Evolutionary conservation across 2,113 vertebrate species (phyloP), one percentile per base, ranked within the genome.

Genomic region (Entomyzon cyanotis): DNA sequence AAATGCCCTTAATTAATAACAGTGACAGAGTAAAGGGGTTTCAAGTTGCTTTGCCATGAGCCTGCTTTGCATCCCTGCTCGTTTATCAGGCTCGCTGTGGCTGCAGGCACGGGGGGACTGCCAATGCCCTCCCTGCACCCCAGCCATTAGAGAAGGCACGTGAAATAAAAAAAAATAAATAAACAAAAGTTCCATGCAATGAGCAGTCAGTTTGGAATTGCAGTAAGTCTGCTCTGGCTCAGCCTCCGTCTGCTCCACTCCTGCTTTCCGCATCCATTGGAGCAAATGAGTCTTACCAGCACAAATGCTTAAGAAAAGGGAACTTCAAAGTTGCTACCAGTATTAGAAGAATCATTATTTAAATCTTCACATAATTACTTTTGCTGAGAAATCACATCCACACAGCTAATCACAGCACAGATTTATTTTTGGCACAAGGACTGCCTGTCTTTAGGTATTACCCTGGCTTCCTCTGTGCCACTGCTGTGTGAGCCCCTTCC

Each of bases 301-400:
- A 58, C 70, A 58, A 94, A 84, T 10, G 37, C 35, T 91, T 53
- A 52, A 60, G 76, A 55, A 59, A 88, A 94, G 79, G 39, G 76
- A 70, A 90, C 81, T 94, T 84, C 70, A 50, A 74, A 94, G 78
- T 46, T 77, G 50, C 70, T 69, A 9, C 5, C 16, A 16, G 49
- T 69, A 88, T 88, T 89, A 95, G 81, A 62, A 91, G 75, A 84
- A 88, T 77, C 67, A 67, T 89, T 70, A 90, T n/a, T 91, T 77
- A 79, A 89, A 88, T 74, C 73, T 77, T 80, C 79, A 55, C 63
- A 70, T 68, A 96, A 90, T 67, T 70, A 56, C 71, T 84, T 91
- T 20, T 80, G 90, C 87, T 93, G 93, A 85, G 71, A 47, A 86
- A 83, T 80, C 82, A 35, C 17, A 86, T 60, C 91, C 75, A 41